A percentile compares a stretch with the other conserved stretches of the same genome.
These are phyloP conservation scores for Dendrocopos noguchii DNA, from an alignment of 2,113 vertebrate species.

Conservation along the genomic window DNA sequence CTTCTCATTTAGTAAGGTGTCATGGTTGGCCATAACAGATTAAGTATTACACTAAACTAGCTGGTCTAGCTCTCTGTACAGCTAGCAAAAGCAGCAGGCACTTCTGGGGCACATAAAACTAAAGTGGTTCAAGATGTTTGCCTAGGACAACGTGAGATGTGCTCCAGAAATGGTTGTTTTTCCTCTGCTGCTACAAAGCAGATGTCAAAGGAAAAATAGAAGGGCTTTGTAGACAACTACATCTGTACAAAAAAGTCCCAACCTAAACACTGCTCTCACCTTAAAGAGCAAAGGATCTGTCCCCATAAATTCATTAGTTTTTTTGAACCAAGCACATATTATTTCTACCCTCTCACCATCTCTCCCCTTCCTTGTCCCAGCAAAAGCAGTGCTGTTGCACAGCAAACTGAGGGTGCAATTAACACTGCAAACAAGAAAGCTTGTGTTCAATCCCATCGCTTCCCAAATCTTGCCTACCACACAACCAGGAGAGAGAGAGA, in stretches of 20 bases:
- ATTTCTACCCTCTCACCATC: neutral
- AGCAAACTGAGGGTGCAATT: neutral
- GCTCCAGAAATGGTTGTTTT: neutral
- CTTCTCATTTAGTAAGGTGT: neutral
- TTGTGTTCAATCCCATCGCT: neutral
- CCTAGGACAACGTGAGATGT: neutral
- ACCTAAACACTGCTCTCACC: neutral
- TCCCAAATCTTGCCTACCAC: neutral
- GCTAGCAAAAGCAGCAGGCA: neutral
- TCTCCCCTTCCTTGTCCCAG: neutral
- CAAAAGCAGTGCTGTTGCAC: neutral
- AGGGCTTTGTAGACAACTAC: neutral
- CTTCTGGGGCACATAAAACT: neutral
- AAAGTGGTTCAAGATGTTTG: neutral
- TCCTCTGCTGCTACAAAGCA: neutral
- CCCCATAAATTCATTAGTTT: neutral
- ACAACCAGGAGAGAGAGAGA: neutral
- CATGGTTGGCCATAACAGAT: rapidly evolving
- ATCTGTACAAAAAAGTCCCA: neutral
- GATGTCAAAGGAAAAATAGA: neutral
- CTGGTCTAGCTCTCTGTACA: neutral
- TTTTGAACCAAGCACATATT: neutral
- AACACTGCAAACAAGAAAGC: neutral
- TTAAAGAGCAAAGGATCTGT: neutral
- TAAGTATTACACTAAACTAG: neutral